A percentile compares a stretch with the other conserved stretches of the same genome.
Evolutionary conservation across 35 echinoderm and acorn worm genomes (phyloP).

Genomic region (Lytechinus variegatus): DNA sequence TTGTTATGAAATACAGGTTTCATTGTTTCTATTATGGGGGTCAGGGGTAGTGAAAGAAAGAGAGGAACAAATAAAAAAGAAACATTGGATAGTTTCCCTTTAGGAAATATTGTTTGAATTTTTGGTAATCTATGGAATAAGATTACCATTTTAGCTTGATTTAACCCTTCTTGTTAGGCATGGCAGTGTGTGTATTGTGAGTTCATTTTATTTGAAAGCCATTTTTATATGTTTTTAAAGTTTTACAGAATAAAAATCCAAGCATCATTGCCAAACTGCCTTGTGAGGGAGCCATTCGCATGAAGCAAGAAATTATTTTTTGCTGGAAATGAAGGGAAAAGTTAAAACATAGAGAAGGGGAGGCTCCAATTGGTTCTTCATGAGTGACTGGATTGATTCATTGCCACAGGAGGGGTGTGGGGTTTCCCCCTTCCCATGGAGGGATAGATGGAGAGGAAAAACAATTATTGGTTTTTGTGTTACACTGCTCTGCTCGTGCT

Average conservation of each 20-base stretch:
- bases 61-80: neutral
- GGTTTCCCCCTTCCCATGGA: slow-evolving; percentile 5
- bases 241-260: too few species aligned
- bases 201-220: neutral
- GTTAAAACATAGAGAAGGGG: neutral
- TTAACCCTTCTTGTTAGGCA: neutral
- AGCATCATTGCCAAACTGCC: neutral
- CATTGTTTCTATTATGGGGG: neutral
- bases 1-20: neutral
- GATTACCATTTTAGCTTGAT: neutral
- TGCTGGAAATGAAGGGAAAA: neutral
- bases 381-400: neutral
- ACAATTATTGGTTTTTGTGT: slow-evolving; percentile 13
- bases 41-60: neutral
- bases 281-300: neutral
- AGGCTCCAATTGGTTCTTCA: neutral
- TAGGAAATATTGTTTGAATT: neutral
- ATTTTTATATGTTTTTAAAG: neutral
- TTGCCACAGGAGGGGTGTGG: neutral
- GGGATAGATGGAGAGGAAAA: neutral
- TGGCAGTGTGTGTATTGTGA: neutral
- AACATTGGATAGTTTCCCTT: neutral
- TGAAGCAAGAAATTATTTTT: neutral
- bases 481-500: neutral
- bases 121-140: neutral